phyloP scores from a whole-genome alignment of 1,140 invertebrate genomes.

The Neotoxoptera formosana region DNA sequence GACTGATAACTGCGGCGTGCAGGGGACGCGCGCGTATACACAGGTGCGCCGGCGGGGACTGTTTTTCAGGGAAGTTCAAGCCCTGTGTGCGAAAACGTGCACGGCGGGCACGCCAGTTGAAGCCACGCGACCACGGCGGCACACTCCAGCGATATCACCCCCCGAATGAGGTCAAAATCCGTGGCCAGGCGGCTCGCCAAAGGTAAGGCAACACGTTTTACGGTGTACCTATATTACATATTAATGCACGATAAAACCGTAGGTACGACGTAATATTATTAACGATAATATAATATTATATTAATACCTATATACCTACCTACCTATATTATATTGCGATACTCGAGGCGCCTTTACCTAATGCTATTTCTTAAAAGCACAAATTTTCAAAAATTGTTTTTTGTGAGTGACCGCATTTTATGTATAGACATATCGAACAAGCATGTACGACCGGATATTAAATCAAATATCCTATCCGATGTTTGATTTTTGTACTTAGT shows the following conservation, averaged over 20 bases:
- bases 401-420: not conserved
- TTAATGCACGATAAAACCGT: not conserved
- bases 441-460: not conserved
- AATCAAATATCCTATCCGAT: not conserved
- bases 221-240: not conserved
- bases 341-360: too few species aligned
- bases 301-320: too few species aligned
- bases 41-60: slow-evolving; percentile 45
- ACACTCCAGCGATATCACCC: slow-evolving; percentile 1
- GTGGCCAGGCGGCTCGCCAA: slow-evolving; percentile 50
- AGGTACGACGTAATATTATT: too few species aligned
- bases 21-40: slow-evolving; percentile 42
- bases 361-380: not conserved
- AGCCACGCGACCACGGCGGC: slow-evolving; percentile 43
- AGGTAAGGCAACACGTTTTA: slow-evolving; percentile 34
- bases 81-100: slow-evolving; percentile 37
- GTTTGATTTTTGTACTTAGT: not conserved
- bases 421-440: not conserved
- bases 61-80: slow-evolving; percentile 25
- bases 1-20: slow-evolving; percentile 26
- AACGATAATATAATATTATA: too few species aligned
- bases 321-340: too few species aligned
- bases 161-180: slow-evolving; percentile 46
- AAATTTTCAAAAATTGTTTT: not conserved
- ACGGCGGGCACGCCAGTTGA: slow-evolving; percentile 36